Percentiles rank a stretch among this genome's conserved stretches.
phyloP scores from a whole-genome alignment of 2,888 invertebrate genomes.

The Parthenolecanium corni region DNA sequence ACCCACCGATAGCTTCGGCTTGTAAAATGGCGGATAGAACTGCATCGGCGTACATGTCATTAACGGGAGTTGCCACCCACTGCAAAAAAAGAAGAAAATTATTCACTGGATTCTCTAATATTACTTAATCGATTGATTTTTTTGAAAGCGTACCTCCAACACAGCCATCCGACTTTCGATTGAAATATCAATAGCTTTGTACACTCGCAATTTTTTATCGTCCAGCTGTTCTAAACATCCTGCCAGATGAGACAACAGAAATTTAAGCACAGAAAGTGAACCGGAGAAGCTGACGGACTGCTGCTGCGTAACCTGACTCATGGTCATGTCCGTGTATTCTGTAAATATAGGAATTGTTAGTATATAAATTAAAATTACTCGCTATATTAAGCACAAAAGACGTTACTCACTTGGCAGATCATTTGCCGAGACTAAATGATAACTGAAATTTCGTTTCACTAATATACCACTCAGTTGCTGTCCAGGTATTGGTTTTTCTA shows the following conservation, averaged over 20 bases:
- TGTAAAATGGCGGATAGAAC: constrained; percentile 77
- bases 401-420: constrained; percentile 70
- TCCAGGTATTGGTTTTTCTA: constrained; percentile 65
- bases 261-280: constrained; percentile 55
- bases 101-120: neutral
- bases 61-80: constrained; percentile 90
- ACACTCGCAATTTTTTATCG: constrained; percentile 66
- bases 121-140: too few relatives aligned
- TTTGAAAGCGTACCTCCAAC: constrained; percentile 51
- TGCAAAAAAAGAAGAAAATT: constrained; percentile 37
- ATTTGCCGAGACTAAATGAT: constrained; percentile 80
- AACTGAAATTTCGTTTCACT: constrained; percentile 95
- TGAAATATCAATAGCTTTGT: constrained; percentile 68
- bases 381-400: neutral
- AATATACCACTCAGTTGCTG: constrained; percentile 79
- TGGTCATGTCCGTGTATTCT: constrained; percentile 93
- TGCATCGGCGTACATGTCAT: constrained; percentile 97
- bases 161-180: constrained; percentile 71
- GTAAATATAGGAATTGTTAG: constrained; percentile 35
- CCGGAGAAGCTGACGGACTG: constrained; percentile 82
- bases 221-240: constrained; percentile 57
- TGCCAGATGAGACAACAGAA: constrained; percentile 66
- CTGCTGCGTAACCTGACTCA: constrained; percentile 84
- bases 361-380: neutral
- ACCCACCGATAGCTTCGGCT: constrained; percentile 52